Conservation (phyloP, 2,888 invertebrate genomes). For the Orthosia cruda region DNA sequence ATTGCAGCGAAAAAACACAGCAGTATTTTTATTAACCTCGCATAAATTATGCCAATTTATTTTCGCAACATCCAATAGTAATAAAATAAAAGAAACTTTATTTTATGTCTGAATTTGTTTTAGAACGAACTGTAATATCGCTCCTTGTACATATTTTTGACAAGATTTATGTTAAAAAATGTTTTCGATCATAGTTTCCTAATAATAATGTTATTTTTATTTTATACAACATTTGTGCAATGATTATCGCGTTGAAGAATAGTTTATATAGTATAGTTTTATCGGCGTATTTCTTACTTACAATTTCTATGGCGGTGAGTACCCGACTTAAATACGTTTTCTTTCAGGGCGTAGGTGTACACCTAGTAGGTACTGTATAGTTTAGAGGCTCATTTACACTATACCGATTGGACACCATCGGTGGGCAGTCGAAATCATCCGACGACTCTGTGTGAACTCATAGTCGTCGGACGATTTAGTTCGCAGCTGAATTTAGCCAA, state of each 20-base stretch:
- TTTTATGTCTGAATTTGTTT: slow-evolving; percentile 29
- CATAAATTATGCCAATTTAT: slow-evolving; percentile 27
- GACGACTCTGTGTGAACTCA: too few relatives aligned
- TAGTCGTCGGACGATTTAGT: too few relatives aligned
- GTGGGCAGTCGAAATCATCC: too few relatives aligned
- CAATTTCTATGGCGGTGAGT: slow-evolving; percentile 70
- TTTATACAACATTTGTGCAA: slow-evolving; percentile 36
- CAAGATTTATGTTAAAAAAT: neutral
- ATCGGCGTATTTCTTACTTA: slow-evolving; percentile 33
- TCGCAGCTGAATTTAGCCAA: too few relatives aligned
- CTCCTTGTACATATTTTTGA: slow-evolving; percentile 7
- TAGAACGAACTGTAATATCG: neutral
- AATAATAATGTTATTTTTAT: slow-evolving; percentile 54
- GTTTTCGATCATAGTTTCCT: neutral
- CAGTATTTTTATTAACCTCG: neutral
- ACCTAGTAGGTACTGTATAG: too few relatives aligned
- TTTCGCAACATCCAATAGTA: slow-evolving; percentile 37
- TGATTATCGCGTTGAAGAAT: slow-evolving; percentile 43
- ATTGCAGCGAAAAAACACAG: neutral
- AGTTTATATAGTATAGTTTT: slow-evolving; percentile 20
- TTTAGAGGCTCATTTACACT: too few relatives aligned
- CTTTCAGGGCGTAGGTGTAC: too few relatives aligned
- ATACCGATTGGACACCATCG: too few relatives aligned
- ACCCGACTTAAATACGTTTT: neutral
- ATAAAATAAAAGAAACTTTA: slow-evolving; percentile 37